Conservation (phyloP, 1,140 invertebrate genomes). For the Aphelinus atriplicis region DNA sequence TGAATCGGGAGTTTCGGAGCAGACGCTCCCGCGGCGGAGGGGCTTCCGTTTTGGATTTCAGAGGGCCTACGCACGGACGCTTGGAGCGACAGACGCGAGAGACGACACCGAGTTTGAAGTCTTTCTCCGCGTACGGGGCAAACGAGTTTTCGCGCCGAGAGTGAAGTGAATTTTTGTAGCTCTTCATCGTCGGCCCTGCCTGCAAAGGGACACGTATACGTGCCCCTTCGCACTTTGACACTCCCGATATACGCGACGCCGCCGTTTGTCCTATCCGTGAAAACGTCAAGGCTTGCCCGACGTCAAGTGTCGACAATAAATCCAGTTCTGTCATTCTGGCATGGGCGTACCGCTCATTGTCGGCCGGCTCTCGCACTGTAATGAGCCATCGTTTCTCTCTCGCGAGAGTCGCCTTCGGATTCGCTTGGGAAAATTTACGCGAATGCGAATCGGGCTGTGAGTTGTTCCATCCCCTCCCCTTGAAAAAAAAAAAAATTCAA, state of each 20-base stretch:
- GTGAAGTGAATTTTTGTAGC: not conserved
- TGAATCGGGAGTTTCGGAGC: slow-evolving; percentile 18
- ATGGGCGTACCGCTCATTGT: no score
- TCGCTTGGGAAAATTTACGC: no score
- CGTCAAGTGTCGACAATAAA: slow-evolving; percentile 21
- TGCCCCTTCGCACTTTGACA: slow-evolving; percentile 19
- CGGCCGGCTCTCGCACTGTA: no score
- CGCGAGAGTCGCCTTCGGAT: no score
- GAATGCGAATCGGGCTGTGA: not conserved
- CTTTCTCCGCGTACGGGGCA: not conserved
- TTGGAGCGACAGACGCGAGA: not conserved
- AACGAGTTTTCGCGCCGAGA: slow-evolving; percentile 11
- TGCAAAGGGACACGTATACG: slow-evolving; percentile 3
- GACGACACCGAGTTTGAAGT: slow-evolving; percentile 16
- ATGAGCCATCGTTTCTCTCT: no score
- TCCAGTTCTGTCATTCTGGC: not conserved
- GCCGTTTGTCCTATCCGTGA: not conserved
- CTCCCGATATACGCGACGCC: not conserved
- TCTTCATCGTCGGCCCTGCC: not conserved
- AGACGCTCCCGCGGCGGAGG: not conserved
- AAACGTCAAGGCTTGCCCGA: slow-evolving; percentile 13
- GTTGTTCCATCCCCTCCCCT: not conserved
- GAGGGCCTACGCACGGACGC: no score
- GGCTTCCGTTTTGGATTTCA: slow-evolving; percentile 29
- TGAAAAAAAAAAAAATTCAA: no score